Conservation (phyloP, 2,797 vertebrate genomes). For the Epinephelus malabaricus region DNA sequence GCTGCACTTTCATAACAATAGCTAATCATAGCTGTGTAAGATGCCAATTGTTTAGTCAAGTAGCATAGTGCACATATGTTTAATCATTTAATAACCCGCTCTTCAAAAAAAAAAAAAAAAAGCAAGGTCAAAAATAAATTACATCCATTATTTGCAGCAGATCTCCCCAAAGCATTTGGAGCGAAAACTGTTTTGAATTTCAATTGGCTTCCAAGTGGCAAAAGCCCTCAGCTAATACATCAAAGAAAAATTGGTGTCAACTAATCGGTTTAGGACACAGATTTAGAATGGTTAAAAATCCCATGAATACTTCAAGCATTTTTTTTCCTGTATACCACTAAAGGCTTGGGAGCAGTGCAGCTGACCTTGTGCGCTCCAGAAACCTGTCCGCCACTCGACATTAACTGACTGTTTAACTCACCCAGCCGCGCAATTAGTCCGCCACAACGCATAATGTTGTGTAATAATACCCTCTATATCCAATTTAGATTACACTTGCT, state of each 20-base stretch:
- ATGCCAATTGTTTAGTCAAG: constrained; percentile 71
- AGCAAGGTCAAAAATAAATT: constrained; percentile 90
- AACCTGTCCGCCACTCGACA: constrained; percentile 79
- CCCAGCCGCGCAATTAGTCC: constrained; percentile 83
- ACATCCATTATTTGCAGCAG: constrained; percentile 88
- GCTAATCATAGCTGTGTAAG: constrained; percentile 42
- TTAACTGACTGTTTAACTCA: constrained; percentile 82
- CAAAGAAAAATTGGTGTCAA: constrained; percentile 90
- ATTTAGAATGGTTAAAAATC: constrained; percentile 87
- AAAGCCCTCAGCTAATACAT: constrained; percentile 91
- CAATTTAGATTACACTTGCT: constrained; percentile 85
- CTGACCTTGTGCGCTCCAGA: constrained; percentile 81
- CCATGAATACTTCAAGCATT: constrained; percentile 82
- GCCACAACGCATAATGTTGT: constrained; percentile 83
- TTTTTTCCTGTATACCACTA: constrained; percentile 61
- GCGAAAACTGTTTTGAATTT: constrained; percentile 89
- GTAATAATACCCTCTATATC: constrained; percentile 86
- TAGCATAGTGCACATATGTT: constrained; percentile 79
- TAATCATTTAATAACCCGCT: constrained; percentile 85
- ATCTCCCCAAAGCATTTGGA: constrained; percentile 88
- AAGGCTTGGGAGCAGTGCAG: constrained; percentile 65
- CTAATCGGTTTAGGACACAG: constrained; percentile 90
- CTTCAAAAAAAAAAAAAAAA: constrained; percentile 65
- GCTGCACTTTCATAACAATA: constrained; percentile 35
- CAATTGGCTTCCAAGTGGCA: constrained; percentile 90